phyloP scores from a whole-genome alignment of 2,113 vertebrate genomes.

The Thalassarche chlororhynchos region DNA sequence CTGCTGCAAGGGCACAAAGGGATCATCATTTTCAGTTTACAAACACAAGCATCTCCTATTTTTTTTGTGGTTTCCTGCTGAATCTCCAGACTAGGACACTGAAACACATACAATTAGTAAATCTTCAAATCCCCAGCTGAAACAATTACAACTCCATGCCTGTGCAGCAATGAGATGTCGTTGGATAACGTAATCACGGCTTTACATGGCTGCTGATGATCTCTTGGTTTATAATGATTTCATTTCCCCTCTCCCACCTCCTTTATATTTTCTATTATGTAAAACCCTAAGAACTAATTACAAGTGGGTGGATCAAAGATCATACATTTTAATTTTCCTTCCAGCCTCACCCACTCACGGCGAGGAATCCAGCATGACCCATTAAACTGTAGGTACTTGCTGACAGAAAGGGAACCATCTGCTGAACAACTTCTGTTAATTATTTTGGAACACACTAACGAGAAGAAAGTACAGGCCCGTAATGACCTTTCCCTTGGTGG shows the following conservation, averaged over 20 bases:
- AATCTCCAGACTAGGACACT: slow-evolving; percentile 24
- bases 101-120: slow-evolving; percentile 34
- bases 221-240: slow-evolving; percentile 66
- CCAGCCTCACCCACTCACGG: slow-evolving; percentile 78
- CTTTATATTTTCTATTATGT: slow-evolving; percentile 68
- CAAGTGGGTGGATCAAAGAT: slow-evolving; percentile 81
- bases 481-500: slow-evolving; percentile 81
- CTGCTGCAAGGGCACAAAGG: not conserved
- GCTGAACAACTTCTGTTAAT: slow-evolving; percentile 82
- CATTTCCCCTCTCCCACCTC: slow-evolving; percentile 69
- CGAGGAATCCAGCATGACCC: slow-evolving; percentile 75
- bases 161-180: not conserved
- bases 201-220: slow-evolving; percentile 34
- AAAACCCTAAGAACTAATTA: slow-evolving; percentile 78
- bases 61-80: slow-evolving; percentile 50
- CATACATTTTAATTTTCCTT: slow-evolving; percentile 77
- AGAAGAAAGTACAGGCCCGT: slow-evolving; percentile 73
- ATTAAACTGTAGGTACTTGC: slow-evolving; percentile 79
- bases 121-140: slow-evolving; percentile 35
- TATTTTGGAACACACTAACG: slow-evolving; percentile 74
- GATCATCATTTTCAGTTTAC: slow-evolving; percentile 38
- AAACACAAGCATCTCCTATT: slow-evolving; percentile 41
- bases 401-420: slow-evolving; percentile 85
- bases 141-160: slow-evolving; percentile 33
- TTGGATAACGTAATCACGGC: slow-evolving; percentile 33